Evolutionary conservation across 2,113 vertebrate genomes (phyloP).

Genomic region (Oryzias celebensis): DNA sequence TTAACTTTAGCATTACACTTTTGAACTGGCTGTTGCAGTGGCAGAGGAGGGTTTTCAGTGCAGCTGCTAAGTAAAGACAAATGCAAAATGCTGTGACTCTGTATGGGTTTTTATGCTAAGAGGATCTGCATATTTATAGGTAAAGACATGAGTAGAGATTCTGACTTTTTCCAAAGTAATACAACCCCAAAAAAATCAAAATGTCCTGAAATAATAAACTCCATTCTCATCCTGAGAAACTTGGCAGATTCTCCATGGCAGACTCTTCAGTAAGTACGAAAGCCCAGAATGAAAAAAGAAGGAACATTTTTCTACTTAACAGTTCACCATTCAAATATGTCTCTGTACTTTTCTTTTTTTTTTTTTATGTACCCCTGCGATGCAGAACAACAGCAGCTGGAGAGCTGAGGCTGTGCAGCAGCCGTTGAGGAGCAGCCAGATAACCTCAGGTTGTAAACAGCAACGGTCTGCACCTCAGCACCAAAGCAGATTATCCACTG

Average conservation of each 20-base stretch:
- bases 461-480: neutral
- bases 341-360: slow-evolving; percentile 13
- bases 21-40: slow-evolving; percentile 75
- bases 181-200: slow-evolving; percentile 39
- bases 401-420: slow-evolving; percentile 24
- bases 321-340: slow-evolving; percentile 9
- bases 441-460: slow-evolving; percentile 62
- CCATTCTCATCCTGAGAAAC: slow-evolving; percentile 52
- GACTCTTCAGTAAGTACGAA: slow-evolving; percentile 40
- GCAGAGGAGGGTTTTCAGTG: neutral
- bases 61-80: neutral
- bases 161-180: slow-evolving; percentile 29
- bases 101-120: neutral
- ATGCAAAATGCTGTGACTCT: slow-evolving; percentile 11
- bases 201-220: slow-evolving; percentile 60
- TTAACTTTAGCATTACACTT: slow-evolving; percentile 74
- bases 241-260: slow-evolving; percentile 49
- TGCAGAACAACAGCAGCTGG: slow-evolving; percentile 30
- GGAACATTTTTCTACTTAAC: slow-evolving; percentile 31
- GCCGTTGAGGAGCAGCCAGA: slow-evolving; percentile 39
- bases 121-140: slow-evolving; percentile 5
- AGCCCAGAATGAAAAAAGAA: slow-evolving; percentile 38
- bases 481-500: slow-evolving; percentile 36
- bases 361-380: slow-evolving; percentile 3
- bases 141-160: slow-evolving; percentile 6